Evolutionary conservation across 1,140 invertebrate species (phyloP).

Genomic region (Microplitis demolitor): DNA sequence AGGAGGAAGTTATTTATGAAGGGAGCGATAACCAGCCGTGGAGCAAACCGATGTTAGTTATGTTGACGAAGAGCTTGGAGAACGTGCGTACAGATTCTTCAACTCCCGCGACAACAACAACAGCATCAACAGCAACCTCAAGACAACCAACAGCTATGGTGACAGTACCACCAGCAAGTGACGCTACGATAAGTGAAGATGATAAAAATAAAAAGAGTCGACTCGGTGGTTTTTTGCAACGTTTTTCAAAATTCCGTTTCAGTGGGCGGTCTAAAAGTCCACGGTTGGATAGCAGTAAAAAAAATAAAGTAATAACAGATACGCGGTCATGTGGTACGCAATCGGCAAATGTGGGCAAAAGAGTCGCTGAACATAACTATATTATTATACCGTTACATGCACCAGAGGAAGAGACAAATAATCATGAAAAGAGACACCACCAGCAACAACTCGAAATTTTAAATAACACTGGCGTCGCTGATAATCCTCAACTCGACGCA

Average conservation of each 20-base stretch:
- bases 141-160: constrained; percentile 23
- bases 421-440: constrained; percentile 27
- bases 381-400: constrained; percentile 61
- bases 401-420: constrained; percentile 44
- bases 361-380: constrained; percentile 51
- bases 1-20: constrained; percentile 30
- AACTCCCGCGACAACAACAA: constrained; percentile 26
- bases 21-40: constrained; percentile 12
- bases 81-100: constrained; percentile 7
- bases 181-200: constrained; percentile 27
- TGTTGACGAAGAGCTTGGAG: constrained; percentile 33
- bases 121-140: constrained; percentile 38
- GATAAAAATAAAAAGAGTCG: constrained; percentile 50
- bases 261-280: constrained; percentile 59
- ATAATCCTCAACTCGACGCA: constrained; percentile 41
- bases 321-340: neutral
- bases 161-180: constrained; percentile 8
- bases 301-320: constrained; percentile 30
- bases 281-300: constrained; percentile 49
- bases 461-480: constrained; percentile 21
- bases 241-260: constrained; percentile 61
- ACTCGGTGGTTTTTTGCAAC: constrained; percentile 62
- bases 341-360: constrained; percentile 35
- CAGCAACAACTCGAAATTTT: constrained; percentile 9
- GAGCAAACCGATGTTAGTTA: neutral